Evolutionary conservation across 2,797 vertebrate genomes (phyloP).

Genomic region (Austrolebias charrua): DNA sequence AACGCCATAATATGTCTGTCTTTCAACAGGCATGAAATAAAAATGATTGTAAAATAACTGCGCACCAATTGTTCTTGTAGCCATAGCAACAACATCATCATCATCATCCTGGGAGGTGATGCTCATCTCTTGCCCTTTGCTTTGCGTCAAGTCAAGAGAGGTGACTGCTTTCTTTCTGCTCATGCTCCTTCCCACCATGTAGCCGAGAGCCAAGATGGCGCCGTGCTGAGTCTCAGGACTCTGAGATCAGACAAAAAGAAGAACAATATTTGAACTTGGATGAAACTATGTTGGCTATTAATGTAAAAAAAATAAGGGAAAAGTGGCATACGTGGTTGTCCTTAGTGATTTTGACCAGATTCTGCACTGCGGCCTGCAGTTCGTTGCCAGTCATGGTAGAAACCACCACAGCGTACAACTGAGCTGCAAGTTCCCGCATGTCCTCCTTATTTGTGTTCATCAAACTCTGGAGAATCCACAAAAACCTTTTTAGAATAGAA

Average conservation of each 20-base stretch:
- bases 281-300: neutral
- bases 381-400: slow-evolving; percentile 91
- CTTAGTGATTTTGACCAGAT: slow-evolving; percentile 93
- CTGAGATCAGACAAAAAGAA: slow-evolving; percentile 68
- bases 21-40: no score
- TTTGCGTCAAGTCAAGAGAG: slow-evolving; percentile 64
- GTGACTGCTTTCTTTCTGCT: slow-evolving; percentile 80
- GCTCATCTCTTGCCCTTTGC: slow-evolving; percentile 68
- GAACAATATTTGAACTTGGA: neutral
- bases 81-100: slow-evolving; percentile 86
- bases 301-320: neutral
- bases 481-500: neutral
- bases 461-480: slow-evolving; percentile 81
- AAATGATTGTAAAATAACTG: neutral
- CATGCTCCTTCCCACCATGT: slow-evolving; percentile 92
- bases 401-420: slow-evolving; percentile 93
- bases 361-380: slow-evolving; percentile 86
- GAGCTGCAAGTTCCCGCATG: slow-evolving; percentile 94
- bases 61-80: slow-evolving; percentile 91
- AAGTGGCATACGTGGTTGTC: slow-evolving; percentile 85
- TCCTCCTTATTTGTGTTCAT: slow-evolving; percentile 99
- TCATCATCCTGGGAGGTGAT: slow-evolving; percentile 81
- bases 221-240: slow-evolving; percentile 95
- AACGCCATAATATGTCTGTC: no score
- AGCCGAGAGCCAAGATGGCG: slow-evolving; percentile 93